Evolutionary conservation across 2,113 vertebrate species (phyloP).

Genomic region (Boulengeromyrus knoepffleri): DNA sequence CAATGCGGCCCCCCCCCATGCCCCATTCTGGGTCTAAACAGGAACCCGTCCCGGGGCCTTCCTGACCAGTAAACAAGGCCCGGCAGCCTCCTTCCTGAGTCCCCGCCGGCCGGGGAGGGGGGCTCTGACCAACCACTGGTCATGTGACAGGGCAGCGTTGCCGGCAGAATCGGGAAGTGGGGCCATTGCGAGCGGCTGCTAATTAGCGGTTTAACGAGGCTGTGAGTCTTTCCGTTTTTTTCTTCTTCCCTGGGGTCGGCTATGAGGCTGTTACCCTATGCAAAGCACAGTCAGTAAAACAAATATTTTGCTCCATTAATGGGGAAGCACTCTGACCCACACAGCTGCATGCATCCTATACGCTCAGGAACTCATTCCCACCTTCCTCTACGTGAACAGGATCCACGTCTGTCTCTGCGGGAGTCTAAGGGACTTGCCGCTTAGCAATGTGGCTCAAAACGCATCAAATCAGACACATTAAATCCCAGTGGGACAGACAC

Average conservation of each 20-base stretch:
- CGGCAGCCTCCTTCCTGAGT: conserved; percentile 59
- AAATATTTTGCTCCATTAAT: background rate
- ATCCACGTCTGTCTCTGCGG: background rate
- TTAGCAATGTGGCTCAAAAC: background rate
- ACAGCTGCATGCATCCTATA: background rate
- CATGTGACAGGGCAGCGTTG: background rate
- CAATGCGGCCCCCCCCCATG: conserved; percentile 52
- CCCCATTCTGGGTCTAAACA: conserved; percentile 64
- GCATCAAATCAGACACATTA: background rate
- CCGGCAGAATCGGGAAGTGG: background rate
- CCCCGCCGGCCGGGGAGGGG: conserved; percentile 22
- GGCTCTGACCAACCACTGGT: background rate
- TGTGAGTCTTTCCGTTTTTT: background rate
- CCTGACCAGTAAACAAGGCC: conserved; percentile 68
- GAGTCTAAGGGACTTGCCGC: background rate
- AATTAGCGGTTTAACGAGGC: background rate
- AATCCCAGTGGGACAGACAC: background rate
- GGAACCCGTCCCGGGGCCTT: conserved; percentile 52
- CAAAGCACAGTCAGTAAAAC: background rate
- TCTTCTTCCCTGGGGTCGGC: background rate
- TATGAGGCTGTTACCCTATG: background rate
- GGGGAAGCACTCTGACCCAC: background rate
- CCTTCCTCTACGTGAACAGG: background rate
- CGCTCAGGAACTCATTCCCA: background rate
- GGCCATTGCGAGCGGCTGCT: background rate